Base-by-base conservation (phyloP, 2,797 vertebrate species). In the Psittacula echo region DNA sequence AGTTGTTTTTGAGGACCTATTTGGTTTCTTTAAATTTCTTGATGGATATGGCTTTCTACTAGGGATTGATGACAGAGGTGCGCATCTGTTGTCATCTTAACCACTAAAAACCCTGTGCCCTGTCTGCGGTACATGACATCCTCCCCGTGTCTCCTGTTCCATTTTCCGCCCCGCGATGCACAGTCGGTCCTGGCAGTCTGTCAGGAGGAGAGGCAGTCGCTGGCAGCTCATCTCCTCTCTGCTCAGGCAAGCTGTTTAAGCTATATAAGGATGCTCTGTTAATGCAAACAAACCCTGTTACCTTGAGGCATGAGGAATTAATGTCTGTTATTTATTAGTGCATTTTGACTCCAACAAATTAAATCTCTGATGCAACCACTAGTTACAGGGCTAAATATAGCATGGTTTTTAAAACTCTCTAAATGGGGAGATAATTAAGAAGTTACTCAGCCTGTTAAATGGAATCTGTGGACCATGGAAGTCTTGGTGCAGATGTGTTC, bases 11-110 rank as follows among this genome's bases (percentile, higher is more conserved):
- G 42, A 48, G 78, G 53, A 93, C 84, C 81, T 92, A 94, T 90
- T 71, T 61, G 89, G 94, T 92, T 96, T 96, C 87, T 78, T 74
- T 89, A 66, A 85, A 75, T 93, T 90, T 83, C 92, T 92, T 41
- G 62, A 30, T 79, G 84, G 90, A 71, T 87, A 87, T 75, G 86
- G 70, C 74, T 76, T 58, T 70, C 91, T 94, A 53, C 56, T 67
- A 73, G 80, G 80, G 82, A 50, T 8, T 89, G 67, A 92, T 87
- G 91, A 87, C 85, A 90, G 97, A 97, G 96, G 96, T 97, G 94
- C 12, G 51, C 85, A 11, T 93, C 95, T 62, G 86, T 92, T 95
- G 88, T 95, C 86, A 66, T 94, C 82, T 42, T 77, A 75, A 96
- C 94, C 94, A 90, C 95, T 71, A 89, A 97, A 85, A 94, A 64